Evolutionary conservation across 2,888 invertebrate species (phyloP), one percentile per base, ranked within the genome.

Genomic region (Perizoma flavofasciatum): DNA sequence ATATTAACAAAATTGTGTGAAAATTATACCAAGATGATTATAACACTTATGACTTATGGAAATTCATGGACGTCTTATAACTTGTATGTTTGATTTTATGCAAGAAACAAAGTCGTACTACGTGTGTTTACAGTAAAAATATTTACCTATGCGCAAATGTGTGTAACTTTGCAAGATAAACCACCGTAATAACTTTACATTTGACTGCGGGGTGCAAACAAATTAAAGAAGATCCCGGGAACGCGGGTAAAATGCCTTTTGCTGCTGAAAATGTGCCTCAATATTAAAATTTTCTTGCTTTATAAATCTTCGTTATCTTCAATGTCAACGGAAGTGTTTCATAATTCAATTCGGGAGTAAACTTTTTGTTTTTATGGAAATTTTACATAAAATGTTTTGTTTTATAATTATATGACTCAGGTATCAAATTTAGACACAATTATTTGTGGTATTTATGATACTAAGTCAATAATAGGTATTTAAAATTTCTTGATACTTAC

Each of bases 281-380:
- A 74, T 78, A 80, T 81, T 81, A 68, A 73, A 78, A 75, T 73
- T 76, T 70, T 48, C 66, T 60, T 60, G 63, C 60, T 65, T 73
- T 70, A 72, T 70, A 74, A 77, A 77, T 77, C 71, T 72, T 65
- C 65, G 67, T 78, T 71, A 81, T 78, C 73, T 71, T 67, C 68
- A 75, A 75, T 82, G 81, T 81, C 83, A 82, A 81, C 79, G 73
- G 55, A 59, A 58, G 65, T 60, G 56, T 71, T 70, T 63, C 55
- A 37, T 46, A 9, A 32, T 8, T 32, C 22, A 35, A 41, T 46
- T 22, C 39, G 9, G 32, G 6, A 52, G 39, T 7, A 7, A 5
- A 4, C 4, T n/a, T 41, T 41, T 41, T n/a, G 0, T 9, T 6
- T 6, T n/a, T 8, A n/a, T 41, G n/a, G 41, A 9, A 41, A n/a